Percentiles rank a stretch among this genome's conserved stretches.
These are phyloP conservation scores for Boloria selene DNA, from an alignment of 2,888 invertebrate species.

Conservation along the genomic window DNA sequence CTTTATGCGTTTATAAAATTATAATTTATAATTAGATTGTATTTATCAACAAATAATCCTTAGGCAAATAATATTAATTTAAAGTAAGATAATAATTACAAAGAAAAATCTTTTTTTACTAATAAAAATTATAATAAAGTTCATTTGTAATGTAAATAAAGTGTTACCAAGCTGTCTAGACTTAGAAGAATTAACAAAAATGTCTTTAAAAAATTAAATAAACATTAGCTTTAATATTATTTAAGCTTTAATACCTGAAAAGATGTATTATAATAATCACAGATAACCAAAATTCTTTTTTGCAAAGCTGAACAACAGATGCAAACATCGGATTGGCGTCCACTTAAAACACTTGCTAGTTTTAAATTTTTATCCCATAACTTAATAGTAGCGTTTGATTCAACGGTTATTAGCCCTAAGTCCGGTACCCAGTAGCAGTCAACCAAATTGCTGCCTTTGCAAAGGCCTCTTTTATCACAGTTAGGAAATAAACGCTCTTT, in stretches of 20 bases:
- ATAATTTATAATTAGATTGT: too few species aligned
- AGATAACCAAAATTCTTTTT: conserved; percentile 65
- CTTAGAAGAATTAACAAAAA: too few species aligned
- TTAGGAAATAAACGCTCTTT: conserved; percentile 57
- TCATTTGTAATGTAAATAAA: too few species aligned
- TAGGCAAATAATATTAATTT: too few species aligned
- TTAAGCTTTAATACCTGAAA: conserved; percentile 60
- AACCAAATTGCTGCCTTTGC: conserved; percentile 55
- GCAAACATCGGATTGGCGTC: conserved; percentile 58
- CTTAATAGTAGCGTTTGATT: conserved; percentile 67
- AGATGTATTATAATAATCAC: conserved; percentile 61
- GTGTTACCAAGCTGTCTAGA: too few species aligned
- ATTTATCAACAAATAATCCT: too few species aligned
- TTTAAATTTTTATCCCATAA: conserved; percentile 64
- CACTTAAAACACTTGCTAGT: conserved; percentile 58
- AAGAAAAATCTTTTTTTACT: too few species aligned
- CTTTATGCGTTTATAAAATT: too few species aligned
- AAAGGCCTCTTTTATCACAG: conserved; percentile 54
- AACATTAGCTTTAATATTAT: too few species aligned
- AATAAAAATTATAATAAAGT: too few species aligned
- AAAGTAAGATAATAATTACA: too few species aligned
- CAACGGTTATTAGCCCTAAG: conserved; percentile 65
- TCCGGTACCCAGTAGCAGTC: conserved; percentile 64
- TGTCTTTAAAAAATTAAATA: too few species aligned
- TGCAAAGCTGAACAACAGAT: conserved; percentile 63